Evolutionary conservation across 2,888 invertebrate species (phyloP).

Genomic region (Cancer borealis): DNA sequence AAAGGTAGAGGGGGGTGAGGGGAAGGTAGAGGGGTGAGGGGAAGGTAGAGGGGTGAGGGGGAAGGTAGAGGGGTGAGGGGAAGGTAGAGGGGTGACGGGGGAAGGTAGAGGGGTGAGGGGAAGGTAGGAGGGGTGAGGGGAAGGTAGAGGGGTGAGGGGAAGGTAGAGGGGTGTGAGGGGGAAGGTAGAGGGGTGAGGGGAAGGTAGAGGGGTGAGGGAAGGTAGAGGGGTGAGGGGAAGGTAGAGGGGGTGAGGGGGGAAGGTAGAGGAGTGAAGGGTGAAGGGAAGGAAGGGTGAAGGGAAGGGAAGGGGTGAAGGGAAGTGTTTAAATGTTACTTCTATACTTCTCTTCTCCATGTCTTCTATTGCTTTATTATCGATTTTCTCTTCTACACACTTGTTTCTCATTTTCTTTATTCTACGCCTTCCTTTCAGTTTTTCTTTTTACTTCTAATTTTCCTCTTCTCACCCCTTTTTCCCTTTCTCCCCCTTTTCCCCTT

Average conservation of each 20-base stretch:
- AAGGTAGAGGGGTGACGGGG: neutral
- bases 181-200: neutral
- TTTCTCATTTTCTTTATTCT: neutral
- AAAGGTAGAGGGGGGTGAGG: neutral
- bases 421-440: too few species aligned
- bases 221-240: slow-evolving; percentile 23
- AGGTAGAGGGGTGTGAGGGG: neutral
- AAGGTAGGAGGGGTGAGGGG: neutral
- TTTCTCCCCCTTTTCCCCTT: neutral
- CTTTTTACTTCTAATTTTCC: neutral
- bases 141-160: neutral
- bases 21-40: neutral
- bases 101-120: neutral
- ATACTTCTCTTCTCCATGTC: neutral
- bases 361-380: neutral
- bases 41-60: neutral
- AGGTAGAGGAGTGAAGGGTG: neutral
- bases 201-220: neutral
- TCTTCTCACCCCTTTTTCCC: neutral
- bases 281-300: neutral
- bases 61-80: neutral
- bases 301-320: neutral
- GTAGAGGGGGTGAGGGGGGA: neutral
- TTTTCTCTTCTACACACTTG: neutral
- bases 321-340: neutral